A percentile compares a stretch with the other conserved stretches of the same genome.
Evolutionary conservation across 2,113 vertebrate genomes (phyloP).

Genomic region (Hoplias malabaricus): DNA sequence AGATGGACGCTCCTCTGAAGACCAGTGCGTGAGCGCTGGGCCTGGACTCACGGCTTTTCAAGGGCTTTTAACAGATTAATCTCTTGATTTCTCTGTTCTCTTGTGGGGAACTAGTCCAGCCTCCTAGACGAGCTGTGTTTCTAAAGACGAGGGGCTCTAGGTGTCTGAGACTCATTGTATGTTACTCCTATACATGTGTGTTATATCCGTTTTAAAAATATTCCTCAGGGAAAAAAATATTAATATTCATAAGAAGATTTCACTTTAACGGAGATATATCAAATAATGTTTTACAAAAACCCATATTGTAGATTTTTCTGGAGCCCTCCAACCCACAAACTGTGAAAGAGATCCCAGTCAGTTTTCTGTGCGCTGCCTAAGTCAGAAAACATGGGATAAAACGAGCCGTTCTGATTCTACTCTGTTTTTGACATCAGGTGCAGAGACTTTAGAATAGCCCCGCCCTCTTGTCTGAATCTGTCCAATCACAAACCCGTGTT

Average conservation of each 20-base stretch:
- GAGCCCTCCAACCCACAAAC: no score
- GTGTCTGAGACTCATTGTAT: neutral
- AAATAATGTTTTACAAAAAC: no score
- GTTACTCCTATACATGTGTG: neutral
- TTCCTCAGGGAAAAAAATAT: neutral
- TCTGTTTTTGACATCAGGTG: no score
- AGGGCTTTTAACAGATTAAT: conserved; percentile 18
- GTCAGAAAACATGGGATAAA: no score
- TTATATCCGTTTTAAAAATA: neutral
- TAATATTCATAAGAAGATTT: neutral
- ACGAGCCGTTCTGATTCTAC: no score
- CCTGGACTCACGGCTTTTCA: conserved; percentile 19
- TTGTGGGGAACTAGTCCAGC: neutral
- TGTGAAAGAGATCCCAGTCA: no score
- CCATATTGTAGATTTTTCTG: no score
- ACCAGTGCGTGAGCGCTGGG: conserved; percentile 11
- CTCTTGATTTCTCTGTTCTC: neutral
- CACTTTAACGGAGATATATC: no score
- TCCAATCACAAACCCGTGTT: no score
- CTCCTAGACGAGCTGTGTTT: neutral
- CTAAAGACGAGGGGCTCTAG: neutral
- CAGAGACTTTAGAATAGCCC: no score
- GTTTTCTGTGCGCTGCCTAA: no score
- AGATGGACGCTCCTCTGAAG: conserved; percentile 36
- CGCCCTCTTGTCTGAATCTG: no score